Evolutionary conservation across 2,888 invertebrate genomes (phyloP).

Genomic region (Idaea straminata): DNA sequence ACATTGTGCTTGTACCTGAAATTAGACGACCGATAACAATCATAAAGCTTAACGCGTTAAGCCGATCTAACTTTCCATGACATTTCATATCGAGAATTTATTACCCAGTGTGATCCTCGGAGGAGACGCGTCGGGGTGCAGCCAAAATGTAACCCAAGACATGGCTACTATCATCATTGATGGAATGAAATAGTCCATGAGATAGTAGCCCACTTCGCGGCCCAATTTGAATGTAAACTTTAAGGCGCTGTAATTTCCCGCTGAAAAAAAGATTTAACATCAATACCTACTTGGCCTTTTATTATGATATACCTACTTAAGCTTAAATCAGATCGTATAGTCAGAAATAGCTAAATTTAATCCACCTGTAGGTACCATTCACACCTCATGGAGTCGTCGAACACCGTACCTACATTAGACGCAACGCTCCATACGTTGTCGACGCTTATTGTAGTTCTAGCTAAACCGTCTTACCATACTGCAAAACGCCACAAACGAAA

Average conservation of each 20-base stretch:
- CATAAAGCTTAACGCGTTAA: slow-evolving; percentile 4
- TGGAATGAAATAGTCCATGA: slow-evolving; percentile 93
- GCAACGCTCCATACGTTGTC: background rate
- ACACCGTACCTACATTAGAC: background rate
- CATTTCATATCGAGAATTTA: slow-evolving; percentile 4
- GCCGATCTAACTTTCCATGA: slow-evolving; percentile 5
- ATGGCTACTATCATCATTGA: slow-evolving; percentile 92
- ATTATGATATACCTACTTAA: background rate
- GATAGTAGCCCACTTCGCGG: slow-evolving; percentile 91
- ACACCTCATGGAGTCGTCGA: too few species aligned
- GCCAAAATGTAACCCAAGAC: slow-evolving; percentile 95
- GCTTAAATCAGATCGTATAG: too few species aligned
- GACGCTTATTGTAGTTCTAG: background rate
- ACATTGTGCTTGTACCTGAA: slow-evolving; percentile 90
- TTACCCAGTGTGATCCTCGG: slow-evolving; percentile 89
- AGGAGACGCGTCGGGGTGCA: slow-evolving; percentile 91
- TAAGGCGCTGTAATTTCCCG: slow-evolving; percentile 90
- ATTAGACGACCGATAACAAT: slow-evolving; percentile 21
- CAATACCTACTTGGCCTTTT: background rate
- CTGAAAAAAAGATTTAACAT: slow-evolving; percentile 66
- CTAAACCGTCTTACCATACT: slow-evolving; percentile 11
- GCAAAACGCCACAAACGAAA: slow-evolving; percentile 38
- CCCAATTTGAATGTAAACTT: slow-evolving; percentile 89
- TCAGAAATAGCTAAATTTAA: too few species aligned
- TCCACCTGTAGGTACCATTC: too few species aligned